Evolutionary conservation across 2,113 vertebrate genomes (phyloP).

Genomic region (Haemorhous mexicanus): DNA sequence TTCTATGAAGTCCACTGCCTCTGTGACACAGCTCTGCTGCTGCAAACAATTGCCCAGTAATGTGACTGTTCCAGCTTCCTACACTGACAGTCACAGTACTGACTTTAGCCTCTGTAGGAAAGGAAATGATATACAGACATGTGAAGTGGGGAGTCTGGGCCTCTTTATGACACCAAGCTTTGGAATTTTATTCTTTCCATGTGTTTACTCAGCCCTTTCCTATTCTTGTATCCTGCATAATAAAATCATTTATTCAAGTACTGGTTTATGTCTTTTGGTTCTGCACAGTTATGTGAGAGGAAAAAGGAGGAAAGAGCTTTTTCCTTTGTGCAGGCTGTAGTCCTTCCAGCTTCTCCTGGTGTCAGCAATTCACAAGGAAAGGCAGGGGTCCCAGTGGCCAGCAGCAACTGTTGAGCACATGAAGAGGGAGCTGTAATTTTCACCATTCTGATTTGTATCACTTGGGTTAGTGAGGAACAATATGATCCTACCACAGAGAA

Average conservation of each 20-base stretch:
- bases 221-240: slow-evolving; percentile 33
- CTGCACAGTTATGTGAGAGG: background rate
- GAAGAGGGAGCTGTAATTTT: background rate
- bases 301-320: slow-evolving; percentile 3
- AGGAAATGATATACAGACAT: slow-evolving; percentile 6
- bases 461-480: background rate
- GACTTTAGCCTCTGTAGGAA: background rate
- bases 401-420: background rate
- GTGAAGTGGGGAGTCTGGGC: slow-evolving; percentile 6
- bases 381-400: background rate
- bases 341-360: background rate
- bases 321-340: background rate
- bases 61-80: slow-evolving; percentile 1
- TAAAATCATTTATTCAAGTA: slow-evolving; percentile 14
- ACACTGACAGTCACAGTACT: background rate
- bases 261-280: background rate
- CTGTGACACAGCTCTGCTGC: background rate
- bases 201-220: slow-evolving; percentile 59
- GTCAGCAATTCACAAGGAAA: background rate
- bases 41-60: background rate
- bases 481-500: background rate
- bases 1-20: background rate
- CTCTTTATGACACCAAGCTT: slow-evolving; percentile 32
- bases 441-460: background rate
- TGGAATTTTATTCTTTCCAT: slow-evolving; percentile 56